These are phyloP conservation scores for Bembecia ichneumoniformis DNA, from an alignment of 2,888 invertebrate species.

Conservation along the genomic window DNA sequence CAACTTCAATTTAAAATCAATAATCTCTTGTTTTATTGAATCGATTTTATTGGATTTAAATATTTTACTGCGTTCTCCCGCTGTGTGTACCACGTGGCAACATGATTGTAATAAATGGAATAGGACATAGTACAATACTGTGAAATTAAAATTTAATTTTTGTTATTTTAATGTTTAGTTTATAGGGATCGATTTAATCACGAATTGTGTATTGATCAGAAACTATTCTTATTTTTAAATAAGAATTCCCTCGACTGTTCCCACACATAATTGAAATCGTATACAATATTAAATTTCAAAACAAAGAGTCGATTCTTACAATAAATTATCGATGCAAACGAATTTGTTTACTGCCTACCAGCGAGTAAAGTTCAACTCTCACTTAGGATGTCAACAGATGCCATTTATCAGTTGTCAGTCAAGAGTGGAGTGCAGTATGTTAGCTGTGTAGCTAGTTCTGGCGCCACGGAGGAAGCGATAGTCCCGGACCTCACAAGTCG, in stretches of 20 bases:
- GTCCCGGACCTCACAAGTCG: conserved; percentile 58
- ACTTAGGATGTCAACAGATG: conserved; percentile 46
- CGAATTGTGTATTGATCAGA: no score
- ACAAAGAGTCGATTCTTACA: not conserved
- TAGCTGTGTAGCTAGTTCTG: conserved; percentile 22
- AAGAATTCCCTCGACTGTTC: no score
- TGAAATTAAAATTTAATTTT: not conserved
- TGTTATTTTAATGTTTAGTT: not conserved
- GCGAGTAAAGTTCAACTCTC: conserved; percentile 36
- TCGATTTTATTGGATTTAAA: not conserved
- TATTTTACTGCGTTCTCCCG: not conserved
- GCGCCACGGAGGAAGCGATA: conserved; percentile 41
- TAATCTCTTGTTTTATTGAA: not conserved
- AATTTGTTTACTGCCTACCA: conserved; percentile 38
- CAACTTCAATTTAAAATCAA: no score
- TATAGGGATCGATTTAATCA: no score
- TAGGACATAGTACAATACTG: not conserved
- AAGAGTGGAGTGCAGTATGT: conserved; percentile 18
- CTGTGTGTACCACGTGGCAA: not conserved
- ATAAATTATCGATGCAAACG: not conserved
- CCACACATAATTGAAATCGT: no score
- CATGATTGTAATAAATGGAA: not conserved
- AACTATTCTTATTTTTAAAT: no score
- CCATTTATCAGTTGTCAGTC: conserved; percentile 52
- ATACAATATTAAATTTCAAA: not conserved